Base-by-base conservation (phyloP, 2,797 vertebrate genomes). In the Gymnocypris eckloni region DNA sequence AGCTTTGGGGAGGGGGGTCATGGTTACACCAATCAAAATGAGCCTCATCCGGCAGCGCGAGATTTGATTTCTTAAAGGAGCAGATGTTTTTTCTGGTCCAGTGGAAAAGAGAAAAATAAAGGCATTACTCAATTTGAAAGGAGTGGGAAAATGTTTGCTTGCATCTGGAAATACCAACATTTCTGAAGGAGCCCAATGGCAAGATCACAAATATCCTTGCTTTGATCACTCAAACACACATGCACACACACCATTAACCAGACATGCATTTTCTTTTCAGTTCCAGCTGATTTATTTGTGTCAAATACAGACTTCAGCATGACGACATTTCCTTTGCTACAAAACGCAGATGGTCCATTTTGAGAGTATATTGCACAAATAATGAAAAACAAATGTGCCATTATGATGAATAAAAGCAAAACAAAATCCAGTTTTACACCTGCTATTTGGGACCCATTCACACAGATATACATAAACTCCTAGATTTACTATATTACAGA, bases 201-300 rank as follows among this genome's bases (percentile, higher is more conserved):
- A 72, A 85, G 52, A 85, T 50, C 41, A 69, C 64, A 22, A 28
- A 79, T 79, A 39, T 84, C 16, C 67, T 37, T 81, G 18, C 66
- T 85, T 71, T 61, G 61, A 37, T 75, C 41, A 39, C 78, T 33
- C n/a, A 71, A 4, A 80, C 28, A 76, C 67, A 72, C 28, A 67
- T 6, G 7, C 56, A 45, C 12, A 52, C 43, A 1, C 61, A 72
- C 71, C 76, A 88, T 79, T 87, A 86, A 89, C 41, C 87, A 90
- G 83, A 89, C 89, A 86, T 85, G 85, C 82, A 86, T 87, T 25
- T 82, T 92, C 69, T 72, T 56, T 95, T 97, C 97, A 97, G 96
- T 97, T 97, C 96, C 97, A 97, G 97, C 97, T 97, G 97, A 97
- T 98, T 98, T 98, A 97, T 98, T 95, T 92, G 95, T 96, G 95